These are phyloP conservation scores for Nipponacmea schrenckii DNA, from an alignment of 2,888 invertebrate genomes.

Conservation along the genomic window DNA sequence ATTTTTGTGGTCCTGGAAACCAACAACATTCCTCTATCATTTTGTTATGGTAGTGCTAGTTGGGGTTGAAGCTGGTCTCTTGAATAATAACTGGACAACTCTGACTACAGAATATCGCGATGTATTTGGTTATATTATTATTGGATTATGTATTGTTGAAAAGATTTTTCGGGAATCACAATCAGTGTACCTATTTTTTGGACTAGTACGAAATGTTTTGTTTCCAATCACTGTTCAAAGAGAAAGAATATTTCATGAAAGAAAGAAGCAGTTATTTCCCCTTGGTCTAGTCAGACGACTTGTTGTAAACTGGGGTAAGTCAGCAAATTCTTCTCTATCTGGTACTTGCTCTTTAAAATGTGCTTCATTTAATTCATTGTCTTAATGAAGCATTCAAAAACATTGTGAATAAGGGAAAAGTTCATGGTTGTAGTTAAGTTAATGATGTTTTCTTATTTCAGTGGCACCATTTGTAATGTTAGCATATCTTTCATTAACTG, in stretches of 20 bases:
- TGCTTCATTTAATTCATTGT: too few species aligned
- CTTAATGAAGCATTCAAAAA: too few species aligned
- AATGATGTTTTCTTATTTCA: slow-evolving; percentile 29
- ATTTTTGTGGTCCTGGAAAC: slow-evolving; percentile 59
- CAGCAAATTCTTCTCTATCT: too few species aligned
- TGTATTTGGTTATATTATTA: slow-evolving; percentile 52
- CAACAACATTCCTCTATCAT: slow-evolving; percentile 55
- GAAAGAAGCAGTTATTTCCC: slow-evolving; percentile 43
- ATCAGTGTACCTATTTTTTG: slow-evolving; percentile 56
- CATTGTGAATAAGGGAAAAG: too few species aligned
- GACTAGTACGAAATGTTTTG: slow-evolving; percentile 54
- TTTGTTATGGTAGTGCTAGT: slow-evolving; percentile 47
- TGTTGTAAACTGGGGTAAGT: slow-evolving; percentile 58
- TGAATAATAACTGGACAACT: slow-evolving; percentile 43
- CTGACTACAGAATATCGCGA: slow-evolving; percentile 37
- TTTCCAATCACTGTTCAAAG: slow-evolving; percentile 48
- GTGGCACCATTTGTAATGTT: slow-evolving; percentile 58
- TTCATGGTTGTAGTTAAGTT: background rate
- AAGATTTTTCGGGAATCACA: slow-evolving; percentile 56
- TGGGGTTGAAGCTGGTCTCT: slow-evolving; percentile 45
- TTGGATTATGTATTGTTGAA: slow-evolving; percentile 56
- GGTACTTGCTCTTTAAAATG: too few species aligned
- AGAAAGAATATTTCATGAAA: slow-evolving; percentile 33
- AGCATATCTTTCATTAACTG: slow-evolving; percentile 48
- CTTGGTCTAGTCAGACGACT: slow-evolving; percentile 51